Percentiles rank a stretch among this genome's conserved stretches.
Evolutionary conservation across 2,888 invertebrate species (phyloP).

Genomic region (Heliconius hortense): DNA sequence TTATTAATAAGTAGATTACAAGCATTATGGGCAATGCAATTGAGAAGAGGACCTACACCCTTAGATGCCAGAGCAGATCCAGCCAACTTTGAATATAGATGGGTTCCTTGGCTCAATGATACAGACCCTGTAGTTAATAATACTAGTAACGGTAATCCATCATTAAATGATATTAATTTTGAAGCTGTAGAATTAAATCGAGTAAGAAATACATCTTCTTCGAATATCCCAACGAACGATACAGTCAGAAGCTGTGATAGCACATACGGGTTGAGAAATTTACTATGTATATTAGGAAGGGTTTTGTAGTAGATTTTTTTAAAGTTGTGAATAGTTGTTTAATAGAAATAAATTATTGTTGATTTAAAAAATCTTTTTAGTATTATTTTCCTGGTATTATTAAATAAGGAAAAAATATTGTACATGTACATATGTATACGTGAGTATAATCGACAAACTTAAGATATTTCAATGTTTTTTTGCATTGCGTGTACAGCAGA

Average conservation of each 20-base stretch:
- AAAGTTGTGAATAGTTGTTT: conserved; percentile 19
- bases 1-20: conserved; percentile 69
- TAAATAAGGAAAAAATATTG: neutral
- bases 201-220: conserved; percentile 2
- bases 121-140: conserved; percentile 25
- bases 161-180: conserved; percentile 14
- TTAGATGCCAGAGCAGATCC: conserved; percentile 85
- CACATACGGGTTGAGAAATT: conserved; percentile 61
- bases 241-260: conserved; percentile 60
- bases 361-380: neutral
- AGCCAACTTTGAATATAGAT: conserved; percentile 85
- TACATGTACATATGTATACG: too few relatives aligned
- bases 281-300: conserved; percentile 68
- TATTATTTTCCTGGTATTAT: neutral
- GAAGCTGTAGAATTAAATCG: conserved; percentile 8
- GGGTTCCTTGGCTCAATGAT: conserved; percentile 83
- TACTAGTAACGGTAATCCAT: conserved; percentile 7
- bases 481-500: too few relatives aligned
- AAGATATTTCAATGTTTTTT: too few relatives aligned
- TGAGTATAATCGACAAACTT: too few relatives aligned
- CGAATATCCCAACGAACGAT: conserved; percentile 51
- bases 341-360: conserved; percentile 31
- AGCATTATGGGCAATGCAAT: conserved; percentile 73
- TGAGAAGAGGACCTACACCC: conserved; percentile 68
- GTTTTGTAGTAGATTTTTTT: conserved; percentile 54